phyloP scores from a whole-genome alignment of 2,888 invertebrate genomes.

The Dryocosmus kuriphilus region DNA sequence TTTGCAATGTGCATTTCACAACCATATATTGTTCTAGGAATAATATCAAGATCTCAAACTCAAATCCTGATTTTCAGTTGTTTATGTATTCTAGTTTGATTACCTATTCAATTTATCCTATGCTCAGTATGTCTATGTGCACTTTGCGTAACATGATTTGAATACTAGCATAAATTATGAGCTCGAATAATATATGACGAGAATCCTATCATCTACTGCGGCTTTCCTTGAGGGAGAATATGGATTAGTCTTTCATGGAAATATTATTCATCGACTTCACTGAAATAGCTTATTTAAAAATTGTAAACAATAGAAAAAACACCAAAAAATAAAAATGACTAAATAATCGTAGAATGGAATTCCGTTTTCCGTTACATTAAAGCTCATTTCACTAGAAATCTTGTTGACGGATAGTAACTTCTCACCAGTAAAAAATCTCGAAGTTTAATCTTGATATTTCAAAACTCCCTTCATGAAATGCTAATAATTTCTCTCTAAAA shows the following conservation, averaged over 20 bases:
- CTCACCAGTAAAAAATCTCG: too few species aligned
- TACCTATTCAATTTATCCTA: conserved; percentile 27
- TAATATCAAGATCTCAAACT: neutral
- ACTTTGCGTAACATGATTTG: conserved; percentile 39
- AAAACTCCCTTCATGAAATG: neutral
- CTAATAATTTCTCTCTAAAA: neutral
- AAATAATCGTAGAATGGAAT: neutral
- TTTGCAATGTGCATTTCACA: too few species aligned
- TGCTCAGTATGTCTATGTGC: conserved; percentile 35
- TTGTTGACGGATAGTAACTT: too few species aligned
- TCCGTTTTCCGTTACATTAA: neutral
- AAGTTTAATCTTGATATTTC: neutral
- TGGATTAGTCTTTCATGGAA: conserved; percentile 31
- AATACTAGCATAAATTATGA: conserved; percentile 39
- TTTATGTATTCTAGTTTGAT: conserved; percentile 35
- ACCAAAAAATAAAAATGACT: neutral
- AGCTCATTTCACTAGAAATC: neutral
- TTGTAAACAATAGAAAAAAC: neutral
- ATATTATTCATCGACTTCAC: conserved; percentile 1
- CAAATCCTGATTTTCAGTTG: conserved; percentile 11
- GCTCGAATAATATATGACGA: conserved; percentile 33
- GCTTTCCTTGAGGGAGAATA: conserved; percentile 19
- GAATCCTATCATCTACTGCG: conserved; percentile 6
- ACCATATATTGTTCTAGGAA: too few species aligned
- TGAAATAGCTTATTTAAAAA: neutral